Base-by-base conservation (phyloP, 1,140 invertebrate genomes). In the Zaprionus gabonicus region DNA sequence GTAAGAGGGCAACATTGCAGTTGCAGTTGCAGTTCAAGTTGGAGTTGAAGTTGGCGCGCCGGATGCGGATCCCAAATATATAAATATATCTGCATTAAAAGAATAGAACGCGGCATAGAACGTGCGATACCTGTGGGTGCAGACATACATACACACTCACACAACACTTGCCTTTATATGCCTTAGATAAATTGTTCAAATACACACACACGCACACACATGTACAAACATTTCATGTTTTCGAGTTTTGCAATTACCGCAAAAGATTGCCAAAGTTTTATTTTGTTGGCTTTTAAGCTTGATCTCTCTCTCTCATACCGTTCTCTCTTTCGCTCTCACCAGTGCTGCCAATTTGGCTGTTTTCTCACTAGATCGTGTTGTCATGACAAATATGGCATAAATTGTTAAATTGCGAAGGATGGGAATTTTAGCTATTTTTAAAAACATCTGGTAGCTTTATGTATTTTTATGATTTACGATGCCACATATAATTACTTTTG, bases 171-270 rank as follows among this genome's bases (percentile, higher is more conserved):
- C 28, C 17, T 36, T 57, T 82, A 75, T 82, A 64, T 85, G 66
- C 64, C 34, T 53, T 69, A 67, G 82, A 85, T 82, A 85, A 82
- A 84, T 62, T 76, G 80, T 65, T 64, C 25, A 77, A 74, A 74
- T 77, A 77, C 31, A 77, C 57, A 12, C 2, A 23, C 17, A 23
- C 6, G 17, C 15, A 49, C 17, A 49, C n/a, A 23, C 3, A 20
- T 4, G 10, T 13, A 13, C 3, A 25, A 5, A 51, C 60, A 80
- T 67, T 77, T 78, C 67, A 71, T 66, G 57, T 79, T 66, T 69
- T 69, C 62, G n/a, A 34, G 57, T 77, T 78, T 82, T 80, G 83
- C 77, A 80, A 87, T 65, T 63, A 69, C 49, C 55, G 31, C 59
- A 63, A 70, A 53, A 57, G 56, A 80, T 80, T 78, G 72, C 69